These are phyloP conservation scores for Eupithecia inturbata DNA, from an alignment of 2,888 invertebrate species.

Conservation along the genomic window DNA sequence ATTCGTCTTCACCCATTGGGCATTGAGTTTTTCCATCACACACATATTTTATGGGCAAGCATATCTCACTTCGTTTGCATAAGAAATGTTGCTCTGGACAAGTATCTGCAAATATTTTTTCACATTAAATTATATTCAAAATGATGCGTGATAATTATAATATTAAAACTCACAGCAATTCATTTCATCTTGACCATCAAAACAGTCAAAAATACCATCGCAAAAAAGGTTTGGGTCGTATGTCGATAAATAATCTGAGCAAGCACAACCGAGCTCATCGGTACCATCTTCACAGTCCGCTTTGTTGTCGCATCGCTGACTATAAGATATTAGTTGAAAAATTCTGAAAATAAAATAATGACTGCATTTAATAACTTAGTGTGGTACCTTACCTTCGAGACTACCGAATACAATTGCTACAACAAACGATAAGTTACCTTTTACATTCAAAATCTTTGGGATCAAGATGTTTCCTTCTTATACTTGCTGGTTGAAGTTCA, in stretches of 20 bases:
- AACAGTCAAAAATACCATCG: slow-evolving; percentile 89
- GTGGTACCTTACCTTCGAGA: background rate
- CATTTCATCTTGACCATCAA: slow-evolving; percentile 89
- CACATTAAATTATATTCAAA: background rate
- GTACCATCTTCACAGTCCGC: slow-evolving; percentile 93
- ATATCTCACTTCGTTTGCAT: slow-evolving; percentile 86
- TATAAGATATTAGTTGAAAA: slow-evolving; percentile 85
- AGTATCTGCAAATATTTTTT: slow-evolving; percentile 70
- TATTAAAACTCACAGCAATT: slow-evolving; percentile 86
- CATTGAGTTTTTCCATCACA: slow-evolving; percentile 89
- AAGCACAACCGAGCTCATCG: slow-evolving; percentile 90
- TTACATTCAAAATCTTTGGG: slow-evolving; percentile 74
- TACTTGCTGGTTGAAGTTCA: slow-evolving; percentile 67
- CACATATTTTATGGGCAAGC: slow-evolving; percentile 83
- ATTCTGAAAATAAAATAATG: slow-evolving; percentile 78
- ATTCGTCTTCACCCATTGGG: slow-evolving; percentile 89
- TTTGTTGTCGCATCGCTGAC: slow-evolving; percentile 86
- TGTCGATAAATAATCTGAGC: slow-evolving; percentile 86
- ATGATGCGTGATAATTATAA: background rate
- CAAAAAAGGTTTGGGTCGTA: slow-evolving; percentile 85
- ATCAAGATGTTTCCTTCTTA: slow-evolving; percentile 60
- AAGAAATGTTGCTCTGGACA: slow-evolving; percentile 85
- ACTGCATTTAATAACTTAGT: background rate
- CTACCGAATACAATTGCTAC: background rate
- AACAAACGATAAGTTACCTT: slow-evolving; percentile 56